phyloP scores from a whole-genome alignment of 2,113 vertebrate species.

The Ploceus nigricollis region DNA sequence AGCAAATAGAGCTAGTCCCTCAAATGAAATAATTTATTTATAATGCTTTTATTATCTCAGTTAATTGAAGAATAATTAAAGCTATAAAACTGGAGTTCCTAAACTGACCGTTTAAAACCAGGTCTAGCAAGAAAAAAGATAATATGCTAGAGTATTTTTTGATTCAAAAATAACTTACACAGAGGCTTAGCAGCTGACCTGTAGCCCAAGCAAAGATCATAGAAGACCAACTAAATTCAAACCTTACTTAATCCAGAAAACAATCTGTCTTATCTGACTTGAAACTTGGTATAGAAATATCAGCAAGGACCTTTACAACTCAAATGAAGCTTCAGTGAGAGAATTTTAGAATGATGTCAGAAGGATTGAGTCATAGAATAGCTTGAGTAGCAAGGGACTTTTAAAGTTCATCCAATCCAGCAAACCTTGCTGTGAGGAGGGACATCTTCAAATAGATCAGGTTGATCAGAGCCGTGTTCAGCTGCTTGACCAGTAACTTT shows the following conservation, averaged over 20 bases:
- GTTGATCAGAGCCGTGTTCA: rapidly evolving
- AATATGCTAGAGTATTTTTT: not conserved
- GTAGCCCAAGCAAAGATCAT: not conserved
- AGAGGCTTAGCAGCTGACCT: not conserved
- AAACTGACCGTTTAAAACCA: not conserved
- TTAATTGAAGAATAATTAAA: conserved; percentile 42
- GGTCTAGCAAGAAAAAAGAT: not conserved
- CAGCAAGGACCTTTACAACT: not conserved
- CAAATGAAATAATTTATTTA: conserved; percentile 18
- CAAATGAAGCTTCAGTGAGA: not conserved
- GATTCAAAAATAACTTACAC: not conserved
- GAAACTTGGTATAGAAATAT: not conserved
- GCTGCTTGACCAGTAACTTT: not conserved
- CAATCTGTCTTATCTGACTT: not conserved
- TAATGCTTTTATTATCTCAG: conserved; percentile 21
- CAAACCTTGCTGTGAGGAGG: not conserved
- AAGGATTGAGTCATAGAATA: not conserved
- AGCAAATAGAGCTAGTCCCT: conserved; percentile 11
- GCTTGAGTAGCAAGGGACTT: not conserved
- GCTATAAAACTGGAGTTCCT: conserved; percentile 6
- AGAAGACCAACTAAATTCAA: not conserved
- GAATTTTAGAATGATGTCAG: not conserved
- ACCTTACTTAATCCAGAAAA: not conserved
- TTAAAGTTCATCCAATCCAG: not conserved
- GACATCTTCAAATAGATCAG: not conserved